phyloP scores from a whole-genome alignment of 2,888 invertebrate genomes.

The Lasius fuliginosus region DNA sequence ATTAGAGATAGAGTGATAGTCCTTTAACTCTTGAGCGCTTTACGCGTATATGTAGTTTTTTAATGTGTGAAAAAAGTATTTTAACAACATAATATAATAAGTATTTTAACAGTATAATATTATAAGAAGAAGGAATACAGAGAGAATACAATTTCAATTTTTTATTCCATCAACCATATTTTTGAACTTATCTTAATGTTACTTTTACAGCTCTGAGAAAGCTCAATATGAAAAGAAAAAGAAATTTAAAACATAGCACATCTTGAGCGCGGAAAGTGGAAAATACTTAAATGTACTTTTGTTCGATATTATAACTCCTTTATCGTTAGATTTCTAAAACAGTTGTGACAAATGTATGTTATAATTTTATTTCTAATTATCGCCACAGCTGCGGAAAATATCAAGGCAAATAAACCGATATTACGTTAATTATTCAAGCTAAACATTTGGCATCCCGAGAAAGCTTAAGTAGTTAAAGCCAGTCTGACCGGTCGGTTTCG shows the following conservation, averaged over 20 bases:
- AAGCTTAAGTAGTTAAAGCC: constrained; percentile 38
- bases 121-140: not conserved
- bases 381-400: constrained; percentile 20
- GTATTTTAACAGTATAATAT: not conserved
- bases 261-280: not conserved
- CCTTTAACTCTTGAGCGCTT: not conserved
- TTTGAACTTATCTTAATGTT: not conserved
- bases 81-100: not conserved
- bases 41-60: not conserved
- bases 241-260: not conserved
- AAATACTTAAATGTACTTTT: not conserved
- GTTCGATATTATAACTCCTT: not conserved
- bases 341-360: not conserved
- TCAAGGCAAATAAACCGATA: constrained; percentile 22
- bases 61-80: not conserved
- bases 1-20: constrained; percentile 28
- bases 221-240: not conserved
- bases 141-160: not conserved
- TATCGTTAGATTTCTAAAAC: not conserved
- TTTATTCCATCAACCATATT: not conserved
- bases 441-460: constrained; percentile 17
- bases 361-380: constrained; percentile 17
- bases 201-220: not conserved
- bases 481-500: constrained; percentile 18
- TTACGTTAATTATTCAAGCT: constrained; percentile 13